These are phyloP conservation scores for Rhineura floridana DNA, from an alignment of 2,113 vertebrate species.

Conservation along the genomic window DNA sequence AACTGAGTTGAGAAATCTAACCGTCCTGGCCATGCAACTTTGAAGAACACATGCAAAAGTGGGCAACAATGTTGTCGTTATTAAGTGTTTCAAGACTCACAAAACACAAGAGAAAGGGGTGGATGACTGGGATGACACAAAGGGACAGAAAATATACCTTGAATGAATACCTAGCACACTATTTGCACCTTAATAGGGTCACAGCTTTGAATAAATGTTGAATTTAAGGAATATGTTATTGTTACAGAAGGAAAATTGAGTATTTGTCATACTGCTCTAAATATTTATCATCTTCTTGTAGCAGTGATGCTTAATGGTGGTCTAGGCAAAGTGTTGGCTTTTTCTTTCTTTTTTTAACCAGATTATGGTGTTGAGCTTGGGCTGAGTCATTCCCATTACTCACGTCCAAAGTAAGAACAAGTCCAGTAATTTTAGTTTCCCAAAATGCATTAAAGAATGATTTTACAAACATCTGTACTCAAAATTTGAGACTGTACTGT, in stretches of 20 bases:
- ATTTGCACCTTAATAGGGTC: conserved; percentile 29
- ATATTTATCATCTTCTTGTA: too few relatives aligned
- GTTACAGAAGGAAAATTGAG: too few relatives aligned
- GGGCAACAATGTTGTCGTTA: neutral
- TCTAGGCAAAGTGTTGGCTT: too few relatives aligned
- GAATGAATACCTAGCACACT: conserved; percentile 11
- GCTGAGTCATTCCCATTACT: too few relatives aligned
- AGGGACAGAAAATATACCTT: conserved; percentile 27
- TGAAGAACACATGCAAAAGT: conserved; percentile 24
- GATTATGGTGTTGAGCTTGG: too few relatives aligned
- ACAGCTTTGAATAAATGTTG: conserved; percentile 35
- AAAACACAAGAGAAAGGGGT: neutral
- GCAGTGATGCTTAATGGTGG: too few relatives aligned
- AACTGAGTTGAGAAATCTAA: neutral
- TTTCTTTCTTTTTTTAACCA: too few relatives aligned
- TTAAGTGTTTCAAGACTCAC: neutral
- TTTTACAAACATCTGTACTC: too few relatives aligned
- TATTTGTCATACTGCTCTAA: too few relatives aligned
- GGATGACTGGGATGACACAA: neutral
- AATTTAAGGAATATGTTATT: neutral
- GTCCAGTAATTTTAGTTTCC: too few relatives aligned
- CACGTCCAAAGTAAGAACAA: too few relatives aligned
- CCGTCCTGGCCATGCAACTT: conserved; percentile 5
- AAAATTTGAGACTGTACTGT: neutral
- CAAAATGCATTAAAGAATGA: too few relatives aligned